Conservation (phyloP, 2,113 vertebrate genomes). For the Microcebus murinus region DNA sequence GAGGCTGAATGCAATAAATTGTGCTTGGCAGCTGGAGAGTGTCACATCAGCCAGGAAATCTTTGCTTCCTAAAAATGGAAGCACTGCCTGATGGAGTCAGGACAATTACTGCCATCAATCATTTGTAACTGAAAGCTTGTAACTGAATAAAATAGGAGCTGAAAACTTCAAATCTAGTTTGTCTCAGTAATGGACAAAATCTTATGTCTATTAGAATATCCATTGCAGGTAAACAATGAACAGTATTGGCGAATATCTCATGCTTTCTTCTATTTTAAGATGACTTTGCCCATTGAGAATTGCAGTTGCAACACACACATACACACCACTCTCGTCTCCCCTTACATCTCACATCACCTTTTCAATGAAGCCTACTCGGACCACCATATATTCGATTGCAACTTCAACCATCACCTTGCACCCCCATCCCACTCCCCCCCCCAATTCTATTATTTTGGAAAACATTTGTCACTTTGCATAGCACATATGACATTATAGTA, state of each 20-base stretch:
- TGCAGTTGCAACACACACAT: background rate
- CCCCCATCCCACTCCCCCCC: background rate
- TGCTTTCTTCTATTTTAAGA: background rate
- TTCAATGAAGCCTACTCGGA: background rate
- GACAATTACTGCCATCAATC: slow-evolving; percentile 11
- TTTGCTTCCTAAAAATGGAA: slow-evolving; percentile 19
- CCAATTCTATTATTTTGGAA: background rate
- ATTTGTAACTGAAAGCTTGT: background rate
- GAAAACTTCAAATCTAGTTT: background rate
- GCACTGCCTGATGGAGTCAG: background rate
- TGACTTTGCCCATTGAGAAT: background rate
- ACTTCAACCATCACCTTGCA: background rate
- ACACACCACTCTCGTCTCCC: too few species aligned
- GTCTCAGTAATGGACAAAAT: background rate
- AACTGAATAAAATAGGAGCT: background rate
- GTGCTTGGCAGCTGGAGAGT: background rate
- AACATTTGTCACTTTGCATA: background rate
- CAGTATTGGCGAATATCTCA: background rate
- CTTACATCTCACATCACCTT: background rate
- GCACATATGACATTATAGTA: background rate
- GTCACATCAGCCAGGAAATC: background rate
- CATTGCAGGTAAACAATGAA: background rate
- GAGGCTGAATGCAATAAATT: background rate
- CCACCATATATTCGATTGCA: background rate
- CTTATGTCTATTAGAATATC: background rate